Evolutionary conservation across 2,888 invertebrate genomes (phyloP).

Genomic region (Trichogramma evanescens): DNA sequence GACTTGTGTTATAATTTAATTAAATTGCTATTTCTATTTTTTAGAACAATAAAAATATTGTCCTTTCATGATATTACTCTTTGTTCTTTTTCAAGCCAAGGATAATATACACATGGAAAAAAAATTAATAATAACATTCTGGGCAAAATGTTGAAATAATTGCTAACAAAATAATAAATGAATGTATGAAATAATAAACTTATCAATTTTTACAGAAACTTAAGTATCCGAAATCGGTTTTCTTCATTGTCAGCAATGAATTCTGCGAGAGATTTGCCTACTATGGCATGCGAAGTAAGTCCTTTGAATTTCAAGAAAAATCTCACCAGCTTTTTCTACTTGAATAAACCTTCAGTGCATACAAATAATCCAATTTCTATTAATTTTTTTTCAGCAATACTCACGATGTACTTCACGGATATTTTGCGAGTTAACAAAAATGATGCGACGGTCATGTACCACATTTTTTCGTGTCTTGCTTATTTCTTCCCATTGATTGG

Average conservation of each 20-base stretch:
- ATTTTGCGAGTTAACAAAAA: slow-evolving; percentile 67
- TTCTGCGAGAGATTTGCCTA: slow-evolving; percentile 96
- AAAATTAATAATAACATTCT: too few relatives aligned
- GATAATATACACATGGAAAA: too few relatives aligned
- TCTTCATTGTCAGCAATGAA: slow-evolving; percentile 92
- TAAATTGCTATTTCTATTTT: too few relatives aligned
- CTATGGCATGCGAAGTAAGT: slow-evolving; percentile 94
- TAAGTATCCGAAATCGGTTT: slow-evolving; percentile 80
- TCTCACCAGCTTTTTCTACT: not conserved
- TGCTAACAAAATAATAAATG: too few relatives aligned
- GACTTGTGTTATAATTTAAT: too few relatives aligned
- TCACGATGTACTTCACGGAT: slow-evolving; percentile 79
- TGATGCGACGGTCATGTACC: slow-evolving; percentile 79
- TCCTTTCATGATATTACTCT: too few relatives aligned
- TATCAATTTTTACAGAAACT: slow-evolving; percentile 51
- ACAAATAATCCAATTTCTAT: not conserved
- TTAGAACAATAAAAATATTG: too few relatives aligned
- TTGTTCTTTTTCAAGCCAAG: too few relatives aligned
- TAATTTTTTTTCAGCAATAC: slow-evolving; percentile 65
- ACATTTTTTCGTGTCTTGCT: slow-evolving; percentile 80
- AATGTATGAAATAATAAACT: not conserved
- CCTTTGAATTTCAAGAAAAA: slow-evolving; percentile 8
- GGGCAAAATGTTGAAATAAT: too few relatives aligned
- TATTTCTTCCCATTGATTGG: slow-evolving; percentile 86
- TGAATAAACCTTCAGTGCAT: not conserved